Base-by-base conservation (phyloP, 2,797 vertebrate genomes). In the Tarsius wallacei region DNA sequence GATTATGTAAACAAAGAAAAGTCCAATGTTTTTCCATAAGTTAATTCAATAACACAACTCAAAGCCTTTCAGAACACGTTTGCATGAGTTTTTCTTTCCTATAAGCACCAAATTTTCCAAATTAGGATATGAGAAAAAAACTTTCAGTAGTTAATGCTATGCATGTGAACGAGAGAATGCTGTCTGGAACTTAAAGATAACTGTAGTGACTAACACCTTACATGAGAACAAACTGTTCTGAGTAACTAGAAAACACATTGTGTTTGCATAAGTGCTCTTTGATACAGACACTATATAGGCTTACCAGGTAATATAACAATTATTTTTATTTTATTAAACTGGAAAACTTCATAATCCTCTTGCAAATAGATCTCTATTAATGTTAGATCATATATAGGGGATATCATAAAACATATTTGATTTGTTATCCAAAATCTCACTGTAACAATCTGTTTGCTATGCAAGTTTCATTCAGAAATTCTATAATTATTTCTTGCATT, bases 141-240 rank as follows among this genome's bases (percentile, higher is more conserved):
- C 84, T 78, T 47, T 92, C 49, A 0, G 59, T 61, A 87, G 93
- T 93, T 87, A 83, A 15, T 88, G 24, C 24, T 66, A 26, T 31
- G 19, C 6, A 51, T 87, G 47, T 64, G 51, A 98, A 90, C 57
- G 66, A 96, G 64, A 76, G 84, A 92, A 76, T 21, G 85, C 0
- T 95, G 57, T 91, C 53, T 82, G 24, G 12, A 96, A 33, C 31
- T 93, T 16, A 47, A 92, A 89, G 28, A 63, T 90, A 94, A 94
- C 0, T 91, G 4, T 7, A 87, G 15, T 77, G 59, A 71, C 80
- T 90, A 94, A 95, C 12, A 88, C 26, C 21, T 90, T 49, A 57
- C 16, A 74, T 21, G 42, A 94, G 12, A 97, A 61, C n/a, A 77
- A 87, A 74, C 0, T 77, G 19, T 53, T 91, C 17, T 26, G 7